These are phyloP conservation scores for Leptonema lineaticorne DNA, from an alignment of 1,140 invertebrate species.

Conservation along the genomic window DNA sequence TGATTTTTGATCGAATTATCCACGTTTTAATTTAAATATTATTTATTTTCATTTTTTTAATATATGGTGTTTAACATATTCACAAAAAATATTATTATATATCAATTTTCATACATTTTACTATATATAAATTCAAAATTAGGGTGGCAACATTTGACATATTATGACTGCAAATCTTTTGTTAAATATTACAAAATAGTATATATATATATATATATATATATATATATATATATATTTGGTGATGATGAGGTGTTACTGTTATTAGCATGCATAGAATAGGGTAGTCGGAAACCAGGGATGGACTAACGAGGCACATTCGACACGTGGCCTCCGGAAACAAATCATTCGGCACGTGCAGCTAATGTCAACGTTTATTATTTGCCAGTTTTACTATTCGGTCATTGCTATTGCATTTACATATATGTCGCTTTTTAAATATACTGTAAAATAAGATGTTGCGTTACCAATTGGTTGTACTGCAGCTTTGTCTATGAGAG, in stretches of 20 bases:
- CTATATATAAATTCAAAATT: too few species aligned
- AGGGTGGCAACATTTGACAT: too few species aligned
- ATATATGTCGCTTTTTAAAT: too few species aligned
- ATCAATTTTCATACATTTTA: too few species aligned
- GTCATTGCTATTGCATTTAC: neutral
- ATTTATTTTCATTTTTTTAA: too few species aligned
- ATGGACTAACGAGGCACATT: slow-evolving; percentile 36
- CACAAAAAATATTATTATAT: too few species aligned
- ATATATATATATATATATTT: too few species aligned
- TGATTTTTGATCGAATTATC: neutral
- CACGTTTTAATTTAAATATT: too few species aligned
- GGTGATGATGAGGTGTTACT: neutral
- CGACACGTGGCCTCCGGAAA: slow-evolving; percentile 38
- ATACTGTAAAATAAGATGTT: too few species aligned
- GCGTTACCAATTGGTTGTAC: slow-evolving; percentile 28
- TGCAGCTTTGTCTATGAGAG: slow-evolving; percentile 24
- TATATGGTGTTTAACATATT: too few species aligned
- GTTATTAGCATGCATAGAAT: slow-evolving; percentile 31
- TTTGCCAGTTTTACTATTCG: slow-evolving; percentile 28
- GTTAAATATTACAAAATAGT: neutral
- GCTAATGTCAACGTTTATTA: slow-evolving; percentile 37
- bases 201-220: neutral
- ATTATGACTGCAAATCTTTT: too few species aligned
- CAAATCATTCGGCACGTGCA: slow-evolving; percentile 39
- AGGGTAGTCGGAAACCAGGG: slow-evolving; percentile 5